These are phyloP conservation scores for Bufo gargarizans DNA, from an alignment of 2,113 vertebrate species.

Conservation along the genomic window DNA sequence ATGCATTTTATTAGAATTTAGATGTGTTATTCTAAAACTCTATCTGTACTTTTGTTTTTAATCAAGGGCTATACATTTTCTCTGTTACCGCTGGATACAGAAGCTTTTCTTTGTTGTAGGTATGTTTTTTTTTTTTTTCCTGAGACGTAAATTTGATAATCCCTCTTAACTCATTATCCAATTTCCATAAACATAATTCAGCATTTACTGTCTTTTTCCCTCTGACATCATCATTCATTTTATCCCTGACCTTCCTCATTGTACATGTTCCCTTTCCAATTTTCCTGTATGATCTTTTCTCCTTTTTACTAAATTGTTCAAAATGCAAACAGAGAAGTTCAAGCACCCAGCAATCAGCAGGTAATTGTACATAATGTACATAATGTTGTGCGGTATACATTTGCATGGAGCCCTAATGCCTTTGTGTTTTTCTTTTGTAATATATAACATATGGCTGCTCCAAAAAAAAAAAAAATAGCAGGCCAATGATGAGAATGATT, in stretches of 20 bases:
- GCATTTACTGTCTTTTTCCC: neutral
- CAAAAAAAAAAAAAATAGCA: neutral
- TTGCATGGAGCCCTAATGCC: conserved; percentile 15
- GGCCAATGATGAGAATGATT: neutral
- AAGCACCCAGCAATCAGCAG: neutral
- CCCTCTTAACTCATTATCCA: neutral
- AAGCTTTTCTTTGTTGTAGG: neutral
- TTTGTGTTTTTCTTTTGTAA: conserved; percentile 1
- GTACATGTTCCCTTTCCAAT: neutral
- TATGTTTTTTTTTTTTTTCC: neutral
- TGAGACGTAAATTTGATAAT: neutral
- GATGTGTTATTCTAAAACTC: neutral
- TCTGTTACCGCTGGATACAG: neutral
- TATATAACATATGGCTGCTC: neutral
- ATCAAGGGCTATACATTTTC: too few relatives aligned
- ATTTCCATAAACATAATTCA: conserved; percentile 7
- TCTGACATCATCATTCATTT: neutral
- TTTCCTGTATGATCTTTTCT: neutral
- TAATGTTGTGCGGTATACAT: neutral
- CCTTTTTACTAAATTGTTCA: conserved; percentile 5
- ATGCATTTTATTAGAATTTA: neutral
- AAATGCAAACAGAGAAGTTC: conserved; percentile 9
- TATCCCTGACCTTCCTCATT: neutral
- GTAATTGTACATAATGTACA: conserved; percentile 1
- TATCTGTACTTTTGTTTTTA: neutral